A percentile compares a stretch with the other conserved stretches of the same genome.
Conservation (phyloP, 2,888 invertebrate species). For the Dryobotodes eremita region DNA sequence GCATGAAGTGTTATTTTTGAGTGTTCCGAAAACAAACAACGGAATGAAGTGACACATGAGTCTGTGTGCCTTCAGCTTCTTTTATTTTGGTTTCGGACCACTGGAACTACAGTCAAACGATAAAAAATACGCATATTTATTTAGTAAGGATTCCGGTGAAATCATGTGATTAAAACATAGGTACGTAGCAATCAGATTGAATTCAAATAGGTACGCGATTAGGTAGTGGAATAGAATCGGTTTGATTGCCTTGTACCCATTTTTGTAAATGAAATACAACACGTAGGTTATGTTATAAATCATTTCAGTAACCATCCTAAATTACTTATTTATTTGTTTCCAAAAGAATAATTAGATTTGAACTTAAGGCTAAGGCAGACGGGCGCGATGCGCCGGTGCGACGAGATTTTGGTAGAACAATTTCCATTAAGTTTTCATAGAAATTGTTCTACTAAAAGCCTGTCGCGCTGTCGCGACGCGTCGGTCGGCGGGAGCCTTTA, state of each 20-base stretch:
- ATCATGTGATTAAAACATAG: constrained; percentile 4
- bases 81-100: constrained; percentile 56
- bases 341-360: not conserved
- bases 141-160: constrained; percentile 8
- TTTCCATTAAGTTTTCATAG: too few species aligned
- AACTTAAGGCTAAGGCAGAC: too few species aligned
- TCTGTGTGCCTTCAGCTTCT: constrained; percentile 41
- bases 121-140: constrained; percentile 24
- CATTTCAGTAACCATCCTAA: not conserved
- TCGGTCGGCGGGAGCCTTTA: too few species aligned
- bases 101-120: constrained; percentile 16
- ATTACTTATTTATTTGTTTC: not conserved
- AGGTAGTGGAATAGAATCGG: not conserved
- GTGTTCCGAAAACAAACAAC: constrained; percentile 68
- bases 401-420: too few species aligned
- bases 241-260: not conserved
- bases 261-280: not conserved
- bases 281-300: not conserved
- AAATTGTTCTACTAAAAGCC: too few species aligned
- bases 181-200: constrained; percentile 14
- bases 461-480: too few species aligned
- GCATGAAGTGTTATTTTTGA: constrained; percentile 72
- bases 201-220: constrained; percentile 26
- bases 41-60: constrained; percentile 61
- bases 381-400: too few species aligned